A percentile compares a stretch with the other conserved stretches of the same genome.
Conservation (phyloP, 2,113 vertebrate genomes). For the Lathamus discolor region DNA sequence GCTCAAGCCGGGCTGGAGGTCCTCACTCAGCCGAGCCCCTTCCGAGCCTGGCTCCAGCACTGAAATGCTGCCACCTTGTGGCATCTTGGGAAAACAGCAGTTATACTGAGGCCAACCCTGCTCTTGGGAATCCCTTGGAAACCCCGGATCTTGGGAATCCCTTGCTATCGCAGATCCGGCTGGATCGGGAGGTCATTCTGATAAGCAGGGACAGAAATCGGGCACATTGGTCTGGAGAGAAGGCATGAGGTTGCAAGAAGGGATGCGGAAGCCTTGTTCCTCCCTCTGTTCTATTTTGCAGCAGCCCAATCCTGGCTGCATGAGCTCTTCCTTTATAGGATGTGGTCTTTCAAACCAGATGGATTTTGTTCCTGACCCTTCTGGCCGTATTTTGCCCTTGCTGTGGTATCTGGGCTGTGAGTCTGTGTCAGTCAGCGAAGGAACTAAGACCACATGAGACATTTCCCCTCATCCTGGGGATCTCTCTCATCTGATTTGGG, state of each 20-base stretch:
- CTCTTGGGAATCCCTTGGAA: background rate
- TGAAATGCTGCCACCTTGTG: constrained; percentile 67
- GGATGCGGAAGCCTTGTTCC: background rate
- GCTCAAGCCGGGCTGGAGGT: background rate
- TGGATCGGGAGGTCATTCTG: background rate
- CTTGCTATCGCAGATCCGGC: background rate
- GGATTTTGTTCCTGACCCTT: background rate
- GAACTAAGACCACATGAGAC: background rate
- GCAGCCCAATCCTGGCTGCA: background rate
- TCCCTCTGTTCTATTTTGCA: background rate
- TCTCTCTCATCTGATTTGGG: background rate
- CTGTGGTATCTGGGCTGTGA: background rate
- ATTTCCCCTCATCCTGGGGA: background rate
- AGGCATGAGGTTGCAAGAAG: background rate
- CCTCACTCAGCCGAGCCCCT: background rate
- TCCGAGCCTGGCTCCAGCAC: background rate
- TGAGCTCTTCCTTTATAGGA: background rate
- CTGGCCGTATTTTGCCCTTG: background rate
- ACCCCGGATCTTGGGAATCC: background rate
- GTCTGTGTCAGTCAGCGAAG: background rate
- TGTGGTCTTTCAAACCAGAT: background rate
- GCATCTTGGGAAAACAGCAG: background rate
- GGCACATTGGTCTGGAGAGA: background rate
- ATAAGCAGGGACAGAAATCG: background rate
- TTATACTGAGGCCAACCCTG: background rate